Conservation (phyloP, 1,140 invertebrate genomes). For the Megalopta genalis region DNA sequence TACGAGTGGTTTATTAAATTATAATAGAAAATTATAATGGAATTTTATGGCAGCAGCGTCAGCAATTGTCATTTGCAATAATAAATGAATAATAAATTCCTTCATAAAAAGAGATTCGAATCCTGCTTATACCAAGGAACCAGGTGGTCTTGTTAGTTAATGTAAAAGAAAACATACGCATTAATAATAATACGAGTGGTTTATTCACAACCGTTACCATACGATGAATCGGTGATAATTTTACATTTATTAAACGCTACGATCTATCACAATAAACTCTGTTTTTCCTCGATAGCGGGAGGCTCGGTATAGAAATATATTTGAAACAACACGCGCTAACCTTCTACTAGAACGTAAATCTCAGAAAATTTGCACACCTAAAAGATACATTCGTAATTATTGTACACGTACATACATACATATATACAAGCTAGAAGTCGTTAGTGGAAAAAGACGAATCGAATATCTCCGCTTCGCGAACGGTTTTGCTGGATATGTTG, state of each 20-base stretch:
- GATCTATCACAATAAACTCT: constrained; percentile 65
- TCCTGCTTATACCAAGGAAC: too few species aligned
- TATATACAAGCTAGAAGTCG: constrained; percentile 56
- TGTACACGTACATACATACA: constrained; percentile 46
- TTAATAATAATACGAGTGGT: constrained; percentile 54
- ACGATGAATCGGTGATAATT: constrained; percentile 50
- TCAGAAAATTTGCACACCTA: constrained; percentile 37
- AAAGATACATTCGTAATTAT: constrained; percentile 45
- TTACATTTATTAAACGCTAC: constrained; percentile 59
- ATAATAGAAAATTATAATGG: too few species aligned
- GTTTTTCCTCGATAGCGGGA: constrained; percentile 22
- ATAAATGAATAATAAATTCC: too few species aligned
- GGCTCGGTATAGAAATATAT: constrained; percentile 46
- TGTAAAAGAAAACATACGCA: not conserved
- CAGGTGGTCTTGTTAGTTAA: too few species aligned
- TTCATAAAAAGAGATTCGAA: too few species aligned
- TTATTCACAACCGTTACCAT: constrained; percentile 62
- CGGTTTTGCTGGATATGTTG: constrained; percentile 67
- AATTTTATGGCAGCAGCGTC: too few species aligned
- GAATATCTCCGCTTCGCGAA: constrained; percentile 11
- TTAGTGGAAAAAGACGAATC: constrained; percentile 56
- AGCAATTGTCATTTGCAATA: too few species aligned
- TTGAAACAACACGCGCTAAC: constrained; percentile 32
- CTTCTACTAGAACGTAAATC: constrained; percentile 38
- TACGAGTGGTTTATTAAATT: constrained; percentile 59